Evolutionary conservation across 2,888 invertebrate species (phyloP).

Genomic region (Parascotia fuliginaria): DNA sequence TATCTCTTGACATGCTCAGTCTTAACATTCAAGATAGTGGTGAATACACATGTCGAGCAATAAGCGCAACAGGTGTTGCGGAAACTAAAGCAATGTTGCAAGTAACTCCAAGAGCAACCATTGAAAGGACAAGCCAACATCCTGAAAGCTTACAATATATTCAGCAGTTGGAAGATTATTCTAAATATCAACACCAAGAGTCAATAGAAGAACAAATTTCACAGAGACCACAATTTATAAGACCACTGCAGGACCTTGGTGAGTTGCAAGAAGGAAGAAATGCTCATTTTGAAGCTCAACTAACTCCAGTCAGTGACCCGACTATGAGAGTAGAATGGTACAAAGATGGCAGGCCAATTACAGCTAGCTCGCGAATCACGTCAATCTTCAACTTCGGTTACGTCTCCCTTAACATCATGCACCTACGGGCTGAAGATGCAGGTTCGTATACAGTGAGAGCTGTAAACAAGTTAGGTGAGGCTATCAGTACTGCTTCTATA

Average conservation of each 20-base stretch:
- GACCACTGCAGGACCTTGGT: constrained; percentile 93
- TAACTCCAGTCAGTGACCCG: constrained; percentile 96
- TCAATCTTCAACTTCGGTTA: constrained; percentile 99
- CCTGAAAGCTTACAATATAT: constrained; percentile 96
- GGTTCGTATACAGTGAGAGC: constrained; percentile 97
- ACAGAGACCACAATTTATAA: constrained; percentile 95
- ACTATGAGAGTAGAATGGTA: constrained; percentile 98
- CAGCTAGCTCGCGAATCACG: constrained; percentile 98
- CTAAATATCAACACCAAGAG: constrained; percentile 93
- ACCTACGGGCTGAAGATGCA: constrained; percentile 99
- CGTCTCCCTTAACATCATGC: constrained; percentile 99
- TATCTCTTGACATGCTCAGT: constrained; percentile 96
- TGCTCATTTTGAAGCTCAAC: constrained; percentile 96
- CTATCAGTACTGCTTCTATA: constrained; percentile 92
- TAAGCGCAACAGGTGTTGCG: constrained; percentile 94
- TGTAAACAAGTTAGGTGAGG: constrained; percentile 96
- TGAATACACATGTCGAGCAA: constrained; percentile 95
- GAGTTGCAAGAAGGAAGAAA: constrained; percentile 95
- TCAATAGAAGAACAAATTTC: constrained; percentile 92
- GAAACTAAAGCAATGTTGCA: constrained; percentile 93
- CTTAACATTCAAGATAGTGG: constrained; percentile 94
- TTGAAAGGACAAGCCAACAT: constrained; percentile 95
- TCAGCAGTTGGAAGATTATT: constrained; percentile 95
- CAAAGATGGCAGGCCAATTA: constrained; percentile 97
- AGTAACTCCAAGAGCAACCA: constrained; percentile 92